Conservation (phyloP, 2,113 vertebrate genomes). For the Ceratotherium simum region DNA sequence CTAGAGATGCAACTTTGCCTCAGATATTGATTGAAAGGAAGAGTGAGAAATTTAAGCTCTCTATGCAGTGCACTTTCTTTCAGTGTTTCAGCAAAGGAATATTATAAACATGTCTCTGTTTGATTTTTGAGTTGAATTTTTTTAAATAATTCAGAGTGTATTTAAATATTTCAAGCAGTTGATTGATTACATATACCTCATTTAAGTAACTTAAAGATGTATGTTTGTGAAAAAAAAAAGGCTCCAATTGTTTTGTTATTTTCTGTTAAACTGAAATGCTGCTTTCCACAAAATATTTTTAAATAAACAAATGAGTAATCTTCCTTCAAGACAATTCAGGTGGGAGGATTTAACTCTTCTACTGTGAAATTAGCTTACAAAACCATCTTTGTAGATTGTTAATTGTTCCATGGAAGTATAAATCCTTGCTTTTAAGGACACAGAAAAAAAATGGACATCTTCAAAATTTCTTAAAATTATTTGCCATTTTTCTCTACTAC, state of each 20-base stretch:
- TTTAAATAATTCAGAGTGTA: slow-evolving; percentile 52
- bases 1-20: slow-evolving; percentile 96
- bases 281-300: slow-evolving; percentile 55
- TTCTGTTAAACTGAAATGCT: background rate
- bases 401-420: background rate
- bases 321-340: background rate
- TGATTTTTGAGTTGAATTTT: slow-evolving; percentile 76
- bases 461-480: slow-evolving; percentile 42
- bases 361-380: slow-evolving; percentile 6
- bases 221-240: background rate
- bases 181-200: background rate
- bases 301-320: background rate
- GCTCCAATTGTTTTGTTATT: slow-evolving; percentile 24
- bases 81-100: slow-evolving; percentile 80
- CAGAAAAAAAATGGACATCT: background rate
- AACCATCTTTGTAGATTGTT: background rate
- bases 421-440: slow-evolving; percentile 42
- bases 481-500: background rate
- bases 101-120: slow-evolving; percentile 82
- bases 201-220: slow-evolving; percentile 29
- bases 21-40: slow-evolving; percentile 95
- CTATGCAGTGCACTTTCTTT: slow-evolving; percentile 84
- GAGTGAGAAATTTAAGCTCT: slow-evolving; percentile 94
- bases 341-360: background rate
- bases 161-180: slow-evolving; percentile 63